Evolutionary conservation across 2,888 invertebrate genomes (phyloP).

Genomic region (Eulithis testata): DNA sequence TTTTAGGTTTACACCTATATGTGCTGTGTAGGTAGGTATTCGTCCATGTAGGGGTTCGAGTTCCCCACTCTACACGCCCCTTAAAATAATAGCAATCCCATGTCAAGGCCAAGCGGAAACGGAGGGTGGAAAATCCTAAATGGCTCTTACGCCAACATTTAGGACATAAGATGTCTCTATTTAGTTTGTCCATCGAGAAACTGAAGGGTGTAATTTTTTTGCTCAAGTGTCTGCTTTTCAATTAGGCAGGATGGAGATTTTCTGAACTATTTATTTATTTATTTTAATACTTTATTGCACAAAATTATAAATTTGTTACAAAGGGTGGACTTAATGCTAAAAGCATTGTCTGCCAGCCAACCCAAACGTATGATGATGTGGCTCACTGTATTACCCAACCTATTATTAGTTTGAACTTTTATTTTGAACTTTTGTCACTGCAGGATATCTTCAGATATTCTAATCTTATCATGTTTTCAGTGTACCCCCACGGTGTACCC

Average conservation of each 20-base stretch:
- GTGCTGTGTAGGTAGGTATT: conserved; percentile 5
- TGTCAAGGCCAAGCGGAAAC: conserved; percentile 46
- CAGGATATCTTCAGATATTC: background rate
- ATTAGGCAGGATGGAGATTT: too few species aligned
- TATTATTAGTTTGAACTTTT: too few species aligned
- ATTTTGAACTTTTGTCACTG: too few species aligned
- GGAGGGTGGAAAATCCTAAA: conserved; percentile 40
- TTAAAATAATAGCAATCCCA: conserved; percentile 31
- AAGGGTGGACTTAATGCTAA: too few species aligned
- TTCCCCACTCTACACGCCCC: conserved; percentile 30
- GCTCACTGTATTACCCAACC: too few species aligned
- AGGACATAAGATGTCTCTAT: background rate
- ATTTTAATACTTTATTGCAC: too few species aligned
- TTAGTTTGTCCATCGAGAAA: background rate
- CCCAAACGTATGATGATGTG: too few species aligned
- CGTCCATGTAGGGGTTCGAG: background rate
- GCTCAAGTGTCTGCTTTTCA: too few species aligned
- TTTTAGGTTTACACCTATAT: conserved; percentile 16
- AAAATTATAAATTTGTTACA: too few species aligned
- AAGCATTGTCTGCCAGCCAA: too few species aligned
- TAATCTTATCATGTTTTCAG: conserved; percentile 68
- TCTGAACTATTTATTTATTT: too few species aligned
- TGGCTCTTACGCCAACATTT: conserved; percentile 12
- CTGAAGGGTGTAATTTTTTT: too few species aligned
- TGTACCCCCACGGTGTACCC: conserved; percentile 95